Percentiles rank a stretch among this genome's conserved stretches.
phyloP scores from a whole-genome alignment of 2,113 vertebrate genomes.

The Gulo gulo region DNA sequence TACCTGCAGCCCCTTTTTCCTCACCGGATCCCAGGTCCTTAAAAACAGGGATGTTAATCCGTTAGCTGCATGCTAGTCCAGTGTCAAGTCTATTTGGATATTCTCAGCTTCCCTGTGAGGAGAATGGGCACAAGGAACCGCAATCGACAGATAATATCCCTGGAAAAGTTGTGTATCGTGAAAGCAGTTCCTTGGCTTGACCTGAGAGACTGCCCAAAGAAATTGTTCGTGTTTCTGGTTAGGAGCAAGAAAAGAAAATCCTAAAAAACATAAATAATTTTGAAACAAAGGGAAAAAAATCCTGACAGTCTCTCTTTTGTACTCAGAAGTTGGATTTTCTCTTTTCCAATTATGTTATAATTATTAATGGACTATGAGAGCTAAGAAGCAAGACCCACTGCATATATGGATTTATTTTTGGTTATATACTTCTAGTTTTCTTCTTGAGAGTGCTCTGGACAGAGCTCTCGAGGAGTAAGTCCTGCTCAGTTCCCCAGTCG shows the following conservation, averaged over 20 bases:
- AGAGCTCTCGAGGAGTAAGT: neutral
- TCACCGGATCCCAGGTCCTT: neutral
- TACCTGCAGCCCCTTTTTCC: neutral
- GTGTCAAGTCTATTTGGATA: neutral
- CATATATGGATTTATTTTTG: neutral
- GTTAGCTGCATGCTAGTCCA: neutral
- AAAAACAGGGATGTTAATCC: neutral
- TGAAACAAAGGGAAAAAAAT: neutral
- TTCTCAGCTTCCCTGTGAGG: neutral
- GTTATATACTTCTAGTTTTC: neutral
- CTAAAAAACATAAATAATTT: neutral
- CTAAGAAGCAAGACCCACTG: neutral
- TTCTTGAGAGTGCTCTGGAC: neutral
- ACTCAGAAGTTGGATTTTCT: neutral
- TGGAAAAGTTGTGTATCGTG: neutral
- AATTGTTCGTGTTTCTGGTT: neutral
- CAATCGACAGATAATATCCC: neutral
- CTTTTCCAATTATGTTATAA: neutral
- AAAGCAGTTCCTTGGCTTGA: neutral
- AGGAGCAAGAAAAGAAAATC: conserved; percentile 2
- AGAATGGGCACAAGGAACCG: neutral
- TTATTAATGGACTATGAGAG: neutral
- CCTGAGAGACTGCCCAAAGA: neutral
- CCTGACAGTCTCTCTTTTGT: neutral
- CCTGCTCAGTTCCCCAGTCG: fast-evolving